Conservation (phyloP, 92 coral and sea anemone species). For the Virgularia gustaviana region DNA sequence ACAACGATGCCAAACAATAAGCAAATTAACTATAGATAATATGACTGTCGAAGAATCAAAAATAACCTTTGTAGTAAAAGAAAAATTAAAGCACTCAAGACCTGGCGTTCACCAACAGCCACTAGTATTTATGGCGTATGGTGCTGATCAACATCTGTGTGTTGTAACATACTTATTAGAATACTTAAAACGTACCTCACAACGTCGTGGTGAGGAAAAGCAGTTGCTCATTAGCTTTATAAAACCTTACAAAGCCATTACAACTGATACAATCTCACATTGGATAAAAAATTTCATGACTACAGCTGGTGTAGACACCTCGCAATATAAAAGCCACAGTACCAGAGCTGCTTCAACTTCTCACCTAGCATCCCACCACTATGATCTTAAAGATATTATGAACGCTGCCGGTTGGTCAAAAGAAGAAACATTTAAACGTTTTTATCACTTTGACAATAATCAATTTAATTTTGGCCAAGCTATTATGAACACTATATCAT, state of each 20-base stretch:
- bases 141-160: constrained; percentile 24
- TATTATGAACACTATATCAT: background rate
- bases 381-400: background rate
- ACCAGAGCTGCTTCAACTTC: background rate
- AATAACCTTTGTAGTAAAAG: constrained; percentile 8
- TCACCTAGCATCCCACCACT: background rate
- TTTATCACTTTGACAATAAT: background rate
- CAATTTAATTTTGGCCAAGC: background rate
- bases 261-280: background rate
- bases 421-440: background rate
- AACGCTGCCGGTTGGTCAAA: too few species aligned
- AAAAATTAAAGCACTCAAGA: constrained; percentile 12
- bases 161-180: constrained; percentile 5
- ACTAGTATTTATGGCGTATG: background rate
- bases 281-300: background rate
- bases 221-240: too few species aligned
- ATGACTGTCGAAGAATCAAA: background rate
- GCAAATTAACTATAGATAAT: background rate
- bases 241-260: too few species aligned
- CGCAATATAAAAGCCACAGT: background rate
- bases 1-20: constrained; percentile 41
- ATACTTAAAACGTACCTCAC: too few species aligned
- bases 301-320: background rate
- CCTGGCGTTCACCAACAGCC: constrained; percentile 2
- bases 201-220: too few species aligned